Evolutionary conservation across 35 echinoderm and acorn worm species (phyloP).

Genomic region (Heliocidaris erythrogramma): DNA sequence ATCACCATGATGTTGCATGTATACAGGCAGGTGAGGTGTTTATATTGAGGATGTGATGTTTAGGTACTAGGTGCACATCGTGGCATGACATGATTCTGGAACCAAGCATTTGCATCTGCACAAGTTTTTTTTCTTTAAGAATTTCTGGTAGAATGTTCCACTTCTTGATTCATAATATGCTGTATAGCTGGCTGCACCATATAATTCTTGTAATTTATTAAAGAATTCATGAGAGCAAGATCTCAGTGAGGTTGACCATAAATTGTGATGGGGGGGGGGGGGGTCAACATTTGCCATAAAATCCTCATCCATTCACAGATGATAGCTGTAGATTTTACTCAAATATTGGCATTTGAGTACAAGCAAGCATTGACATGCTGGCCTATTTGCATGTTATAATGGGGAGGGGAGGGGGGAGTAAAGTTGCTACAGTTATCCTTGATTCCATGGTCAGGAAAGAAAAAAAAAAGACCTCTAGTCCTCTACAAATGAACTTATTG

Average conservation of each 20-base stretch:
- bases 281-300: too few species aligned
- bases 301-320: too few species aligned
- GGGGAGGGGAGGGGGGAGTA: background rate
- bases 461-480: too few species aligned
- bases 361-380: too few species aligned
- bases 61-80: background rate
- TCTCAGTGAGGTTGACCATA: too few species aligned
- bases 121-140: background rate
- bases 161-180: background rate
- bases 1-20: background rate
- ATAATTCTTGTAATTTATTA: background rate
- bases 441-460: background rate
- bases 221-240: background rate
- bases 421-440: background rate
- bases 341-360: too few species aligned
- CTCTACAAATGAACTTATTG: background rate
- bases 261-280: too few species aligned
- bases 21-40: background rate
- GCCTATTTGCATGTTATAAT: too few species aligned
- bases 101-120: background rate
- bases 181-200: background rate
- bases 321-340: too few species aligned
- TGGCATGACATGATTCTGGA: background rate
- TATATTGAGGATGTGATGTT: too few species aligned
- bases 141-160: background rate